A percentile compares a stretch with the other conserved stretches of the same genome.
Conservation (phyloP, 2,797 vertebrate genomes). For the Coranthus polyacanthus region DNA sequence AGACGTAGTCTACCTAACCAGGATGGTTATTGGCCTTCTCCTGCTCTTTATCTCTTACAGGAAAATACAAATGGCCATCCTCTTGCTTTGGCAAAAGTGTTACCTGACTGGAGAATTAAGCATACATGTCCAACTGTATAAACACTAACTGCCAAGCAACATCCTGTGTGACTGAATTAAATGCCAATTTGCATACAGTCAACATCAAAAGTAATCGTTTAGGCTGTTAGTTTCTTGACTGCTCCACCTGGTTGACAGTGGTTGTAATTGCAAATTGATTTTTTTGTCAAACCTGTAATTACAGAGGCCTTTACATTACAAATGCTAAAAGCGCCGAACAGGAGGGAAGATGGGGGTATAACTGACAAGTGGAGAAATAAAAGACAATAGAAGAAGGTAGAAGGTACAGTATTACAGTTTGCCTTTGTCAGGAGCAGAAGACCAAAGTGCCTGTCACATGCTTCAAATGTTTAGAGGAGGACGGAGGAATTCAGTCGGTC, state of each 20-base stretch:
- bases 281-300: constrained; percentile 68
- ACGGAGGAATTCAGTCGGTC: constrained; percentile 41
- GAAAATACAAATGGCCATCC: constrained; percentile 17
- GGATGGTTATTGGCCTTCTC: not conserved
- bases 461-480: constrained; percentile 51
- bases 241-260: constrained; percentile 57
- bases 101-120: too few species aligned
- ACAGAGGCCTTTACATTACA: constrained; percentile 43
- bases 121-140: constrained; percentile 27
- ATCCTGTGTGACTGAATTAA: constrained; percentile 51
- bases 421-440: constrained; percentile 35
- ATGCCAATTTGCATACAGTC: constrained; percentile 62
- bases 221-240: constrained; percentile 50
- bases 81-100: too few species aligned
- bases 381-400: constrained; percentile 13
- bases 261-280: constrained; percentile 77
- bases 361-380: constrained; percentile 10
- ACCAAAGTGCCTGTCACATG: constrained; percentile 33
- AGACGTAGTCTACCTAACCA: not conserved
- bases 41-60: constrained; percentile 2
- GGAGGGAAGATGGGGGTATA: constrained; percentile 6
- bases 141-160: constrained; percentile 26
- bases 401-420: constrained; percentile 30
- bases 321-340: constrained; percentile 38
- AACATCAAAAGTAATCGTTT: constrained; percentile 51